Evolutionary conservation across 2,113 vertebrate species (phyloP), one percentile per base, ranked within the genome.

Genomic region (Tympanuchus pallidicinctus): DNA sequence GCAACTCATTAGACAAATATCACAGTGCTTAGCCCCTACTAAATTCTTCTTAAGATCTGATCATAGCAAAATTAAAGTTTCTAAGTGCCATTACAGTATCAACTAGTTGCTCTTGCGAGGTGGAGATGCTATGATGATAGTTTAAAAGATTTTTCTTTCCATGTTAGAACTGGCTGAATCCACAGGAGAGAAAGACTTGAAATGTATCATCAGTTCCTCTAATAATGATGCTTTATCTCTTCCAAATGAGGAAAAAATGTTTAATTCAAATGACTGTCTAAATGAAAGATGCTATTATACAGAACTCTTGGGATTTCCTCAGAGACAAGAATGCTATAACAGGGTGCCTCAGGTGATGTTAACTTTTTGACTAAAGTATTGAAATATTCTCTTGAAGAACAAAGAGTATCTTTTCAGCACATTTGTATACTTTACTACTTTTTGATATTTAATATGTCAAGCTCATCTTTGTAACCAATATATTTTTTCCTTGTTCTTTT

Each of bases 261-360:
- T 91, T 84, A 93, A 94, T 91, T 71, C 73, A 95, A 94, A 88
- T 86, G 56, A 4, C 21, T 91, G 30, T 82, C 72, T 94, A 38
- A 28, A 67, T 61, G 69, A 79, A 94, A 88, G 40, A 27, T 75
- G 71, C 43, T 86, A 18, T 82, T 89, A 75, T 36, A 73, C 2
- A 4, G 30, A 60, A 77, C 80, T 45, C 43, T 83, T 86, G 34
- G 38, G 67, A 82, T 83, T 84, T 84, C 52, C 52, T 82, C 59
- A 85, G 83, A 81, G 72, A 85, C 54, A 13, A 66, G 20, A 86
- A 47, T 50, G 11, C 42, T 28, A 4, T 48, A 80, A 48, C 60
- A 56, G 34, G 43, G 45, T 85, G 65, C 64, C 92, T 71, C 45
- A 69, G 52, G 36, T 92, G n/a, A 47, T 32, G 50, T 50, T 85